A percentile compares a stretch with the other conserved stretches of the same genome.
These are phyloP conservation scores for Ormyrus rosae DNA, from an alignment of 2,888 invertebrate species.

Conservation along the genomic window DNA sequence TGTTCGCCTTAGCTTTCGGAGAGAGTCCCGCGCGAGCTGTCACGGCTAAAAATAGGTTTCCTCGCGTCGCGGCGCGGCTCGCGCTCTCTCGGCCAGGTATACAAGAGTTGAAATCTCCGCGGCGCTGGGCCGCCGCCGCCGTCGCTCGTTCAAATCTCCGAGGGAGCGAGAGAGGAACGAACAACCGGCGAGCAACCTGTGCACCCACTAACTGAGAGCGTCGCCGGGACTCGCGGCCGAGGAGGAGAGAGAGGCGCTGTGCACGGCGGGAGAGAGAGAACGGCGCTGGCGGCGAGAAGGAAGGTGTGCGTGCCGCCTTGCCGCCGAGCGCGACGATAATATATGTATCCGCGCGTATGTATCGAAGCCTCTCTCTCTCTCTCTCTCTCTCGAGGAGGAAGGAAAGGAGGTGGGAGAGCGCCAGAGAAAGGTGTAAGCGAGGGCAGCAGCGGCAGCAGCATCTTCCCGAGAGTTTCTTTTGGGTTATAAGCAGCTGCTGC, in stretches of 20 bases:
- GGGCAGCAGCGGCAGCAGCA: no score
- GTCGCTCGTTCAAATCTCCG: not conserved
- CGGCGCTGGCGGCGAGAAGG: slow-evolving; percentile 62
- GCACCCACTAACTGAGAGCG: slow-evolving; percentile 70
- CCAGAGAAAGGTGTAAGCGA: no score
- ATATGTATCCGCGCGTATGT: slow-evolving; percentile 64
- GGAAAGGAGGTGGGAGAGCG: no score
- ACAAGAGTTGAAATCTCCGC: no score
- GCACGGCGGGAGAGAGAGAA: not conserved
- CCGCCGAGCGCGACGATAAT: slow-evolving; percentile 67
- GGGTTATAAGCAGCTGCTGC: no score
- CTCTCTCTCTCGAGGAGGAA: no score
- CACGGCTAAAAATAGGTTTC: slow-evolving; percentile 70
- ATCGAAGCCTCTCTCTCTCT: slow-evolving; percentile 54
- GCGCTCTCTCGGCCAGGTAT: not conserved
- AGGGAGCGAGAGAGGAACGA: not conserved
- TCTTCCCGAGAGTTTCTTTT: no score
- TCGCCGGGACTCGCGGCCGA: not conserved
- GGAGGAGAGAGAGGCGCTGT: slow-evolving; percentile 50
- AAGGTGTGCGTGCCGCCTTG: slow-evolving; percentile 59
- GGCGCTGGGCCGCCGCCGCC: no score
- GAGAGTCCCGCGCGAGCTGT: slow-evolving; percentile 56
- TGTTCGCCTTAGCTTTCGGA: no score
- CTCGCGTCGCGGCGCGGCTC: not conserved
- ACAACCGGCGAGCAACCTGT: slow-evolving; percentile 64